Conservation (phyloP, 2,797 vertebrate species). For the Pseudochirops cupreus region DNA sequence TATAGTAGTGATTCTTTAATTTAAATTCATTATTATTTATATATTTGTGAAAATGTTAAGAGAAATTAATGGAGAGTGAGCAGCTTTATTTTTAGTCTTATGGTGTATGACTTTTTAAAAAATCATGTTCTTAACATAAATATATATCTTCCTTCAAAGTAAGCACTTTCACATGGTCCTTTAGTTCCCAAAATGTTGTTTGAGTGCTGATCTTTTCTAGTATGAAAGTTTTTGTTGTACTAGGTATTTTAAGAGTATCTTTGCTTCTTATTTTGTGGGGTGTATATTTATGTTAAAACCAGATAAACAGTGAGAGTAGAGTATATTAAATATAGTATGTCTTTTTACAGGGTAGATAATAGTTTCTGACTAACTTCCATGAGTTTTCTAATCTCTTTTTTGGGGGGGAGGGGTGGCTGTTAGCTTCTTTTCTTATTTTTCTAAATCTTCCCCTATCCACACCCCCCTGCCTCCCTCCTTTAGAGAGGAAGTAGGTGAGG, state of each 20-base stretch:
- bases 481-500: constrained; percentile 74
- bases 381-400: constrained; percentile 22
- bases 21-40: constrained; percentile 33
- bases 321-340: constrained; percentile 38
- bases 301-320: constrained; percentile 51
- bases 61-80: constrained; percentile 65
- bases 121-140: constrained; percentile 57
- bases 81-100: constrained; percentile 68
- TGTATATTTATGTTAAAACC: constrained; percentile 40
- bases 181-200: constrained; percentile 56
- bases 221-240: constrained; percentile 52
- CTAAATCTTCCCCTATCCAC: constrained; percentile 11
- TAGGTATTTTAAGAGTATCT: constrained; percentile 46
- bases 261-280: constrained; percentile 17
- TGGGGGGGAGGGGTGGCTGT: constrained; percentile 70
- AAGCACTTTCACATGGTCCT: constrained; percentile 65
- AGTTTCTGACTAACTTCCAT: constrained; percentile 69
- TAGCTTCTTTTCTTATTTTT: constrained; percentile 73
- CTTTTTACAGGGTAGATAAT: constrained; percentile 44
- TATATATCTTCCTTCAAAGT: constrained; percentile 58
- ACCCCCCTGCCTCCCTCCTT: constrained; percentile 45
- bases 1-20: neutral
- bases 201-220: constrained; percentile 51
- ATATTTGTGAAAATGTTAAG: constrained; percentile 60
- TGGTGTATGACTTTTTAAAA: constrained; percentile 36